These are phyloP conservation scores for Tetranychus piercei DNA, from an alignment of 2,888 invertebrate species.

Conservation along the genomic window DNA sequence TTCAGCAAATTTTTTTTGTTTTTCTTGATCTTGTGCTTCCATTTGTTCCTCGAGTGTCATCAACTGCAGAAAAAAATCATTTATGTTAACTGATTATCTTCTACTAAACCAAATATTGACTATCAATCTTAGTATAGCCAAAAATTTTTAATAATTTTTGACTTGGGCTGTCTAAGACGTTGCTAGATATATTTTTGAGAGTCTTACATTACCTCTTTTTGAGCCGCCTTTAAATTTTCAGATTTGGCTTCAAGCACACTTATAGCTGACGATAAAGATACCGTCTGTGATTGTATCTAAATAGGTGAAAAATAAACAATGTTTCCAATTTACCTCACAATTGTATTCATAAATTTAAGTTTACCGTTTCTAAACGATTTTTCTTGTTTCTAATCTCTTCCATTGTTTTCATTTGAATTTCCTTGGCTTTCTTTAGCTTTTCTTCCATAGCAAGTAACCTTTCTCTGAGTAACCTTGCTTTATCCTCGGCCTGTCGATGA, in stretches of 20 bases:
- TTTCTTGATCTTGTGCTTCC: not conserved
- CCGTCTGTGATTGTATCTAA: not conserved
- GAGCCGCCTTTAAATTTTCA: not conserved
- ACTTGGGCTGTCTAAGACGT: not conserved
- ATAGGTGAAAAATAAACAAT: not conserved
- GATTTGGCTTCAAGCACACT: not conserved
- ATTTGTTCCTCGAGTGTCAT: not conserved
- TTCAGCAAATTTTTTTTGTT: not conserved
- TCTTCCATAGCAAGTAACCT: not conserved
- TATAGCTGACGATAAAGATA: not conserved
- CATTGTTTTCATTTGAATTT: not conserved
- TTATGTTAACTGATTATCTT: too few species aligned
- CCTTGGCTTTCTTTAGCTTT: not conserved
- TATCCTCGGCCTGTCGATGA: not conserved
- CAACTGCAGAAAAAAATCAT: not conserved
- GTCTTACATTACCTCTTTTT: not conserved
- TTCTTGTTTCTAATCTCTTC: conserved; percentile 2
- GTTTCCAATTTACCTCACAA: not conserved
- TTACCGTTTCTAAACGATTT: conserved; percentile 4
- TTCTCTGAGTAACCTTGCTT: not conserved
- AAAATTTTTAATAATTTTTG: not conserved
- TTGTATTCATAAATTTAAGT: not conserved
- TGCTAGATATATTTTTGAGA: not conserved
- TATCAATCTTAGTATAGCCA: too few species aligned
- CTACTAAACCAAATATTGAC: too few species aligned